Percentiles rank a stretch among this genome's conserved stretches.
Evolutionary conservation across 2,113 vertebrate species (phyloP).

Genomic region (Mirounga angustirostris): DNA sequence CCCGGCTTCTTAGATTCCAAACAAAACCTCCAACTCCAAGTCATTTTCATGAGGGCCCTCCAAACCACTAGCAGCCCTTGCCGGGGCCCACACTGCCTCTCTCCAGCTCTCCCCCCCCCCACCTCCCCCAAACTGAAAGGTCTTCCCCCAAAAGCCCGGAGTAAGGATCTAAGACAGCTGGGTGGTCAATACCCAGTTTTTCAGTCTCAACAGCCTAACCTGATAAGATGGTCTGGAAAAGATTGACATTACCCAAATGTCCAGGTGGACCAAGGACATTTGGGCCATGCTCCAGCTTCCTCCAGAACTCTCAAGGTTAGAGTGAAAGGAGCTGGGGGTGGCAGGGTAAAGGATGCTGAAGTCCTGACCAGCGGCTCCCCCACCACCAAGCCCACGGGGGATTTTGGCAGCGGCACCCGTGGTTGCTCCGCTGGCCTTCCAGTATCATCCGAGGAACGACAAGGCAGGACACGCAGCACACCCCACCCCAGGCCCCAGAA

Average conservation of each 20-base stretch:
- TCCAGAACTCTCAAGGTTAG: slow-evolving; percentile 22
- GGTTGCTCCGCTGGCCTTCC: background rate
- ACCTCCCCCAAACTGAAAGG: background rate
- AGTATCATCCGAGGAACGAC: background rate
- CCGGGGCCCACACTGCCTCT: background rate
- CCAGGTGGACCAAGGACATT: slow-evolving; percentile 32
- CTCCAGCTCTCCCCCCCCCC: background rate
- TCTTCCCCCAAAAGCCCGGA: background rate
- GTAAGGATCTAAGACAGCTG: background rate
- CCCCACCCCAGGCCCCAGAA: background rate
- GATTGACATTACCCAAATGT: background rate
- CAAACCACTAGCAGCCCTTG: background rate
- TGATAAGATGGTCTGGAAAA: slow-evolving; percentile 29
- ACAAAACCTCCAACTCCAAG: slow-evolving; percentile 61
- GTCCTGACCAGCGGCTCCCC: background rate
- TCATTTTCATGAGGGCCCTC: slow-evolving; percentile 64
- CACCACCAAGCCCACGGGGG: background rate
- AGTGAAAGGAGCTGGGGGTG: background rate
- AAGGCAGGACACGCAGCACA: background rate
- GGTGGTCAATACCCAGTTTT: slow-evolving; percentile 7
- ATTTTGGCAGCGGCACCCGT: background rate
- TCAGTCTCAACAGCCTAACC: background rate
- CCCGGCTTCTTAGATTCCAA: slow-evolving; percentile 38
- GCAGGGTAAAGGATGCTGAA: background rate
- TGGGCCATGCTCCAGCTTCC: background rate